Percentiles rank a stretch among this genome's conserved stretches.
Conservation (phyloP, 2,113 vertebrate genomes). For the Machaerirhynchus nigripectus region DNA sequence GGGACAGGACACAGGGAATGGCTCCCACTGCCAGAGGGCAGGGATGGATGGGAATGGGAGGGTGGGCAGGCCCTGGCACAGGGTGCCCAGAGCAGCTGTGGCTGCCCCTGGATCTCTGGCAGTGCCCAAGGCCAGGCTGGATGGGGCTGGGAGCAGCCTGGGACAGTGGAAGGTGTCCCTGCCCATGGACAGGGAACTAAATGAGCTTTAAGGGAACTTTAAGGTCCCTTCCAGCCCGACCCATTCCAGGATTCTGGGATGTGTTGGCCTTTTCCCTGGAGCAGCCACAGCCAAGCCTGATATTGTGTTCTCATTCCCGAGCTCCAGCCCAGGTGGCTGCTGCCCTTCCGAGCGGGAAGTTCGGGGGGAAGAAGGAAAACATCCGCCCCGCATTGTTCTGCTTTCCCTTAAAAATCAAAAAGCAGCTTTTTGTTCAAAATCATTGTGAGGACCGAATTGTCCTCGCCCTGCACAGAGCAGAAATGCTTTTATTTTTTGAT, state of each 20-base stretch:
- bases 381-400: neutral
- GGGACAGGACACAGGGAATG: neutral
- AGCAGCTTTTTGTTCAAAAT: neutral
- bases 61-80: accelerated
- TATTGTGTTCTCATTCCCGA: neutral
- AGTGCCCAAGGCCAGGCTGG: neutral
- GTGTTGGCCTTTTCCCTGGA: neutral
- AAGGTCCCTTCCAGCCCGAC: neutral
- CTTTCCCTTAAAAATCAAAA: neutral
- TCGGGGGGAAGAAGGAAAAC: neutral
- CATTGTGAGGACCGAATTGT: neutral
- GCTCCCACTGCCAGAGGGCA: neutral
- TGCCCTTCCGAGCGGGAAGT: neutral
- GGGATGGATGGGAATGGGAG: neutral
- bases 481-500: neutral
- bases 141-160: neutral
- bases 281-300: neutral
- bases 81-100: neutral
- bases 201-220: neutral
- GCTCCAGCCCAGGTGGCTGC: neutral
- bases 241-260: neutral
- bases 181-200: neutral
- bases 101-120: neutral
- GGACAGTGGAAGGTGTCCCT: neutral
- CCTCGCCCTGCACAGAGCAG: neutral